Conservation (phyloP, 64 coral and sea anemone species). For the Porites lutea region DNA sequence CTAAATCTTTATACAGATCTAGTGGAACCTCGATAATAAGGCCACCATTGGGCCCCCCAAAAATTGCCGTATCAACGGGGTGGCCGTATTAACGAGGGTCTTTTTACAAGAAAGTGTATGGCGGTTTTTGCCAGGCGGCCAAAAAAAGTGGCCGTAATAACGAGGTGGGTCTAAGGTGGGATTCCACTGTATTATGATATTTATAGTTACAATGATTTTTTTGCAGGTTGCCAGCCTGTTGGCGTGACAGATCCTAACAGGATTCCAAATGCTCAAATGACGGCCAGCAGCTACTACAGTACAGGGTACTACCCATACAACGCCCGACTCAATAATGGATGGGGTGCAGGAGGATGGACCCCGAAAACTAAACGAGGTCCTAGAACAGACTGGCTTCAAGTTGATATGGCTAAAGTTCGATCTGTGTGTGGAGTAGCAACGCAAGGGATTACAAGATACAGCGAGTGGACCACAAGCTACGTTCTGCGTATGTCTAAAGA, state of each 20-base stretch:
- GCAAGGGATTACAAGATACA: neutral
- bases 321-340: neutral
- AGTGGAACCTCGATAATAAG: too few species aligned
- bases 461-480: neutral
- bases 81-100: too few species aligned
- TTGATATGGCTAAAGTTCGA: neutral
- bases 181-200: too few species aligned
- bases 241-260: neutral
- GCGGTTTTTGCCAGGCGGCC: too few species aligned
- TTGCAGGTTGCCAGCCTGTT: neutral
- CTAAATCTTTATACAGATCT: too few species aligned
- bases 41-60: too few species aligned
- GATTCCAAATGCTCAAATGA: neutral
- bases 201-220: too few species aligned
- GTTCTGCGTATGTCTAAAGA: neutral
- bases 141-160: too few species aligned
- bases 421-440: slow-evolving; percentile 2
- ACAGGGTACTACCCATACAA: neutral
- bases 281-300: neutral
- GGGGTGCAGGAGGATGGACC: neutral
- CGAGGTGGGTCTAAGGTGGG: too few species aligned
- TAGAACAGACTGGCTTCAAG: neutral
- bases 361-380: neutral
- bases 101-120: too few species aligned
- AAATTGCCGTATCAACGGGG: too few species aligned